Evolutionary conservation across 2,888 invertebrate genomes (phyloP), one percentile per base, ranked within the genome.

Genomic region (Limnephilus marmoratus): DNA sequence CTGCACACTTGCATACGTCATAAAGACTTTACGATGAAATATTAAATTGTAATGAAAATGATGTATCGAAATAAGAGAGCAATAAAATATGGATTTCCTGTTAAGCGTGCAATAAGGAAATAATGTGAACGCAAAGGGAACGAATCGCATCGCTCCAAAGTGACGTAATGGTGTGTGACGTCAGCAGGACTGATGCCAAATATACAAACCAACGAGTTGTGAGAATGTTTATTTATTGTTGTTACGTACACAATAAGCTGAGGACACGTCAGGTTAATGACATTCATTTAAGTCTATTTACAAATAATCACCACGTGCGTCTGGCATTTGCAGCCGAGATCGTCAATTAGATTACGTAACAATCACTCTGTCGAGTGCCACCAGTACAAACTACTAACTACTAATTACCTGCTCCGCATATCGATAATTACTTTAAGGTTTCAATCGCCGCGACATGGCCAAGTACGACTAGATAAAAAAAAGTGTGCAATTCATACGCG

Each of bases 221-320:
- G 88, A 89, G 87, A 89, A 89, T 80, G 88, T 89, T 89, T 89
- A 89, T 89, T 89, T 89, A 89, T 81, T 89, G 81, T 80, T 89
- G 37, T 89, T 89, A 45, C 88, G 29, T 89, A 89, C 80, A 89
- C 88, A 89, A 89, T 80, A 68, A 89, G 88, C 88, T n/a, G 80
- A 34, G 88, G 88, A 89, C 81, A 80, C 81, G 31, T 89, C 88
- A 37, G 88, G 88, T 89, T 89, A 80, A 89, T 89, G 88, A 89
- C 88, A 89, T 81, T 89, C 53, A 68, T 29, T 87, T 37, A 37
- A 87, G 87, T 34, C 31, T 87, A 37, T 87, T 87, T 87, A 87
- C 87, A 87, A 34, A 87, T 68, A n/a, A 18, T 31, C 68, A 87
- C 31, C 88, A 89, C 88, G 88, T 89, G 88, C n/a, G 31, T 89